phyloP scores from a whole-genome alignment of 2,888 invertebrate genomes.

The Trypoxylon attenuatum region DNA sequence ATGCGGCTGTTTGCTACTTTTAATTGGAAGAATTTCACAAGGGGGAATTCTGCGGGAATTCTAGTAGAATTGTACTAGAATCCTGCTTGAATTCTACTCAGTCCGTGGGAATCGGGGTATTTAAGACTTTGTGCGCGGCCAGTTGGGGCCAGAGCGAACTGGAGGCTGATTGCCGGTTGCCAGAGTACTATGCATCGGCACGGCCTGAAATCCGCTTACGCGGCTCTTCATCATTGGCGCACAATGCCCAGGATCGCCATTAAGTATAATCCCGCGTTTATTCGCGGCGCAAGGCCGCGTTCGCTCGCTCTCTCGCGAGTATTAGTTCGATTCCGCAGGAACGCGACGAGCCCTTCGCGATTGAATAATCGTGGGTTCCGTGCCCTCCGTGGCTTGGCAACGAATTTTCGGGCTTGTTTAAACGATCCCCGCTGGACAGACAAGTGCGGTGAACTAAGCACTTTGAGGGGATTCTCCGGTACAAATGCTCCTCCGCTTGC shows the following conservation, averaged over 20 bases:
- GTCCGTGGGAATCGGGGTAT: constrained; percentile 29
- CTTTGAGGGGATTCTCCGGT: no score
- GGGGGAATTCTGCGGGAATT: no score
- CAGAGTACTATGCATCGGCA: constrained; percentile 39
- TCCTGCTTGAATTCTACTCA: no score
- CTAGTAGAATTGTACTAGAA: no score
- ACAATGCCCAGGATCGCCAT: constrained; percentile 56
- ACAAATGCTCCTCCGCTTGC: no score
- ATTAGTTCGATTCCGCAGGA: constrained; percentile 43
- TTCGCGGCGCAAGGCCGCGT: constrained; percentile 32
- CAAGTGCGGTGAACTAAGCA: no score
- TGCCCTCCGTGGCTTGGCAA: background rate
- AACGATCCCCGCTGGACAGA: no score
- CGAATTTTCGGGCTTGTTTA: background rate
- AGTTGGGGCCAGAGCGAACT: constrained; percentile 34
- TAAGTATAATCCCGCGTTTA: constrained; percentile 59
- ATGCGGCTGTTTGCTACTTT: no score
- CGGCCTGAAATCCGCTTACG: constrained; percentile 57
- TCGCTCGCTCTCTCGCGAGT: constrained; percentile 15
- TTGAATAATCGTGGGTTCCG: constrained; percentile 37
- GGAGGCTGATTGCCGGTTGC: constrained; percentile 30
- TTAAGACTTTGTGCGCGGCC: constrained; percentile 43
- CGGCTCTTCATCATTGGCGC: constrained; percentile 53
- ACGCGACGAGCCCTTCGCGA: constrained; percentile 26
- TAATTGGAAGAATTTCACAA: no score